A percentile compares a stretch with the other conserved stretches of the same genome.
Evolutionary conservation across 2,888 invertebrate species (phyloP).

Genomic region (Pandemis cinnamomeana): DNA sequence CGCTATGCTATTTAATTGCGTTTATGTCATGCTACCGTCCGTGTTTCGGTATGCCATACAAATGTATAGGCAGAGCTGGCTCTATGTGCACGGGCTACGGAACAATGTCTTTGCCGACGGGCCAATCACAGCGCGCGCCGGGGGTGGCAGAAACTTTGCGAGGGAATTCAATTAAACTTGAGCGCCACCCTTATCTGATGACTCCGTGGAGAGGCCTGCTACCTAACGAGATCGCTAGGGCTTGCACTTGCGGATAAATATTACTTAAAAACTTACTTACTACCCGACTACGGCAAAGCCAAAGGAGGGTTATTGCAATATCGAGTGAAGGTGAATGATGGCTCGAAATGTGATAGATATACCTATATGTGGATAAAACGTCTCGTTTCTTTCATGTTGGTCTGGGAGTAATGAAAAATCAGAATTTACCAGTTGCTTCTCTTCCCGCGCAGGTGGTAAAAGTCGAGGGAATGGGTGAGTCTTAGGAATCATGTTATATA

Average conservation of each 20-base stretch:
- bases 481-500: no score
- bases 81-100: constrained; percentile 46
- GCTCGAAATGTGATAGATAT: no score
- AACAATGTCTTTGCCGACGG: constrained; percentile 76
- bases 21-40: constrained; percentile 9
- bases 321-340: no score
- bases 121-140: constrained; percentile 72
- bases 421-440: no score
- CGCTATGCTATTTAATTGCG: constrained; percentile 5
- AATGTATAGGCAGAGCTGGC: constrained; percentile 54
- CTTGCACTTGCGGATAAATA: constrained; percentile 45
- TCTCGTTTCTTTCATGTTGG: no score
- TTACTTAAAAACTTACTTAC: no score
- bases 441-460: no score
- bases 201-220: constrained; percentile 74
- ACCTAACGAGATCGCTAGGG: constrained; percentile 77
- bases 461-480: no score
- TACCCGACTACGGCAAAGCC: no score
- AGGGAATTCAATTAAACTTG: constrained; percentile 83
- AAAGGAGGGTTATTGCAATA: no score
- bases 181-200: constrained; percentile 81
- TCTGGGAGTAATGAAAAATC: no score
- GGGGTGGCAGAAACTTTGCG: constrained; percentile 80
- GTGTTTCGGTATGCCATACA: constrained; percentile 44
- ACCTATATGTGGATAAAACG: no score